Base-by-base conservation (phyloP, 2,797 vertebrate species). In the Sebastes dallii region DNA sequence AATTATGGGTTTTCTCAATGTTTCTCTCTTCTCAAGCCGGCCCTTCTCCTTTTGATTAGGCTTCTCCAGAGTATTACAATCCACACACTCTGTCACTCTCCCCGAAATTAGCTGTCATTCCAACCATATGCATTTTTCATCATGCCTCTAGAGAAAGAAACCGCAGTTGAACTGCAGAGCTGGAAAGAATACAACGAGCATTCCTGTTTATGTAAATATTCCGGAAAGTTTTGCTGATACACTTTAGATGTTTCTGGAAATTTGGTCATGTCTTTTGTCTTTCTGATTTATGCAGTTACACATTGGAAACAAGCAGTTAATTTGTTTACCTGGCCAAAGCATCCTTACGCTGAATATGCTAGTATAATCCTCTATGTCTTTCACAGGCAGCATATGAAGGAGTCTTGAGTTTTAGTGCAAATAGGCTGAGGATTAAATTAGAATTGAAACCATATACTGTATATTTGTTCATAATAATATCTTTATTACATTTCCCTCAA, bases 1-100 rank as follows among this genome's bases (percentile, higher is more conserved):
- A 94, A 96, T 95, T 94, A 95, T 62, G 84, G 75, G 86, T 88
- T 94, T 93, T 88, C 83, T 89, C 86, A 80, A 86, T 89, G 75
- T 88, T 93, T 92, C 81, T 80, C 79, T 84, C 80, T 74, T 81
- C 85, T 91, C 73, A 83, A 85, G 85, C 91, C 68, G 73, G 87
- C 87, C 87, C 85, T 91, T 91, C 78, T 89, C 81, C 81, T 88
- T 91, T 93, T 91, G 79, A 93, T 92, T 91, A 91, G 83, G 87
- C 89, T 93, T 84, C 87, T 92, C 87, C 82, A 58, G 89, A 90
- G 91, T 88, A 88, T 92, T 89, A 91, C 86, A 85, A 86, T 92
- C 85, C 82, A 77, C 90, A 86, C 91, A 91, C 84, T 90, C 84
- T 87, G 88, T 92, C 87, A 88, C 86, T 90, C 80, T 91, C 75